These are phyloP conservation scores for Torymus texanus DNA, from an alignment of 2,888 invertebrate genomes.

Conservation along the genomic window DNA sequence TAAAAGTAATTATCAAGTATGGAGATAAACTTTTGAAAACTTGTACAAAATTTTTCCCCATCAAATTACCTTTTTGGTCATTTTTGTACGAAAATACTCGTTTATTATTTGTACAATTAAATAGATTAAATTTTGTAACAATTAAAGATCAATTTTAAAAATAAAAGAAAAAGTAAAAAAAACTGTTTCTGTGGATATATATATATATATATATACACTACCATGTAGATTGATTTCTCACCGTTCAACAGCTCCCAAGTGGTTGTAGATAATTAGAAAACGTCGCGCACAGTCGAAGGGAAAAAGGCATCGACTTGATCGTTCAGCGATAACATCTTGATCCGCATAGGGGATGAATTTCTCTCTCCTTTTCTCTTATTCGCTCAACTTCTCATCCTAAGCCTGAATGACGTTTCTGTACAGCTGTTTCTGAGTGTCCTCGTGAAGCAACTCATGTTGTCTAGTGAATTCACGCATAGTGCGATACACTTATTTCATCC, in stretches of 20 bases:
- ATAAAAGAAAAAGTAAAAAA: too few relatives aligned
- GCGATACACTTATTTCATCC: too few relatives aligned
- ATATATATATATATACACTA: not conserved
- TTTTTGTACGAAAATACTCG: not conserved
- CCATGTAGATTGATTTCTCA: not conserved
- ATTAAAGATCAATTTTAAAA: not conserved
- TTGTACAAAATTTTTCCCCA: too few relatives aligned
- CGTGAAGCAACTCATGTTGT: constrained; percentile 35
- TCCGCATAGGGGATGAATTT: constrained; percentile 50
- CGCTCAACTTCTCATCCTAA: constrained; percentile 60
- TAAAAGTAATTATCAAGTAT: too few relatives aligned
- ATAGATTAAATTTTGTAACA: not conserved
- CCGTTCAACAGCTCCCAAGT: constrained; percentile 13
- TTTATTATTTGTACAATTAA: too few relatives aligned
- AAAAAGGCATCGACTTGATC: constrained; percentile 44
- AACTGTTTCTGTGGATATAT: too few relatives aligned
- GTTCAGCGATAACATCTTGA: constrained; percentile 60
- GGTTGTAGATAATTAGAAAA: constrained; percentile 50
- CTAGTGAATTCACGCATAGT: too few relatives aligned
- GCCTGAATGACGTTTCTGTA: constrained; percentile 73
- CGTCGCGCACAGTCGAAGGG: constrained; percentile 29
- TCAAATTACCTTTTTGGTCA: too few relatives aligned
- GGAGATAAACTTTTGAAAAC: too few relatives aligned
- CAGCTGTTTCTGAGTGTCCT: constrained; percentile 61
- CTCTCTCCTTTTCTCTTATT: constrained; percentile 24